A percentile compares a stretch with the other conserved stretches of the same genome.
Conservation (phyloP, 92 coral and sea anemone genomes). For the Metridium senile region DNA sequence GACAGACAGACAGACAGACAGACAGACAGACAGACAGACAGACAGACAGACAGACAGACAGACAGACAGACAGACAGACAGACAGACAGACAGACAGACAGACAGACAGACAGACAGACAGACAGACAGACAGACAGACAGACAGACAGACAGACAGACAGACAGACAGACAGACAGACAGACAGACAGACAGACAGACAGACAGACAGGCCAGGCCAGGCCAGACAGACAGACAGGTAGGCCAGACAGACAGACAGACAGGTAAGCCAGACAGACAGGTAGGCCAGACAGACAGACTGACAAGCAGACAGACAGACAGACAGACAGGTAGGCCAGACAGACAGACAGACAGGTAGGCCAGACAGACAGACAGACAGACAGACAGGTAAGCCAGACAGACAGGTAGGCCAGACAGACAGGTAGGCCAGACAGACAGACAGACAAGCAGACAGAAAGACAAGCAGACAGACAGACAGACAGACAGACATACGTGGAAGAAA, state of each 20-base stretch:
- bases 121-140: neutral
- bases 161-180: too few species aligned
- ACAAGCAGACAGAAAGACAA: neutral
- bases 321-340: neutral
- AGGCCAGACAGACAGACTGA: neutral
- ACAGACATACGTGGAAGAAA: too few species aligned
- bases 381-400: neutral
- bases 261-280: neutral
- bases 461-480: too few species aligned
- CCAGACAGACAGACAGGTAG: neutral
- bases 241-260: neutral
- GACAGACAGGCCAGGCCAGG: neutral
- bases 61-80: too few species aligned
- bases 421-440: neutral
- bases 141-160: neutral
- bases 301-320: neutral
- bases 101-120: neutral
- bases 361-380: neutral
- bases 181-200: neutral
- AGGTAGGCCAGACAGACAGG: neutral
- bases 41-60: too few species aligned
- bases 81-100: neutral
- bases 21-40: neutral
- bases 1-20: neutral
- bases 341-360: neutral